Evolutionary conservation across 1,140 invertebrate species (phyloP), one percentile per base, ranked within the genome.

Genomic region (Dufourea novaeangliae): DNA sequence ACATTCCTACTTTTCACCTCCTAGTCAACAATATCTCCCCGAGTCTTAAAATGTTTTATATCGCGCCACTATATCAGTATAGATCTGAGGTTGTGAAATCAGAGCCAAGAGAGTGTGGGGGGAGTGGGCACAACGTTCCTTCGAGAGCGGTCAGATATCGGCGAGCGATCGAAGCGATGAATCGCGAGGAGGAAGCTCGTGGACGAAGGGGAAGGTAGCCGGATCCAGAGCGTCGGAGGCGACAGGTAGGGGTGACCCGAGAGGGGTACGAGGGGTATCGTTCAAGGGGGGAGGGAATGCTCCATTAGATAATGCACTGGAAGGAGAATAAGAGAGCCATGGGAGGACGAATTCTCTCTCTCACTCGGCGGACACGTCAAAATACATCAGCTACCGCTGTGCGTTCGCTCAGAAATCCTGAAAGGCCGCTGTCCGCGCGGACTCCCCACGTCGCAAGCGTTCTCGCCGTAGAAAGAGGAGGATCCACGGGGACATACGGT

Each of bases 341-440:
- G 34, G 34, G 34, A 37, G 34, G 34, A 10, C 34, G n/a, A 2
- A 27, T 20, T 46, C 46, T 50, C 20, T n/a, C 20, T 8, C 46
- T 82, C 80, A 84, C 80, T 83, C 88, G 89, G 87, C 84, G 88
- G 88, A 82, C 88, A 91, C 90, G 91, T 93, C 91, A 92, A 90
- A 92, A 92, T 90, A 91, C 87, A 93, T 93, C 90, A 92, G 90
- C 91, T 91, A 91, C 90, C 87, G 91, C 90, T 91, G 89, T 91
- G 90, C 91, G 87, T 77, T 92, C 87, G 86, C 57, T 91, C 87
- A 90, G 91, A 92, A 91, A 91, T 86, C 86, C 82, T 87, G 61
- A 66, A n/a, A n/a, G 87, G 78, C 80, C 85, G 77, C 77, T 88
- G 81, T 84, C 80, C 79, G 71, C 71, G 62, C 67, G 84, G 91